Evolutionary conservation across 2,113 vertebrate species (phyloP).

Genomic region (Myrmophylax atrothorax): DNA sequence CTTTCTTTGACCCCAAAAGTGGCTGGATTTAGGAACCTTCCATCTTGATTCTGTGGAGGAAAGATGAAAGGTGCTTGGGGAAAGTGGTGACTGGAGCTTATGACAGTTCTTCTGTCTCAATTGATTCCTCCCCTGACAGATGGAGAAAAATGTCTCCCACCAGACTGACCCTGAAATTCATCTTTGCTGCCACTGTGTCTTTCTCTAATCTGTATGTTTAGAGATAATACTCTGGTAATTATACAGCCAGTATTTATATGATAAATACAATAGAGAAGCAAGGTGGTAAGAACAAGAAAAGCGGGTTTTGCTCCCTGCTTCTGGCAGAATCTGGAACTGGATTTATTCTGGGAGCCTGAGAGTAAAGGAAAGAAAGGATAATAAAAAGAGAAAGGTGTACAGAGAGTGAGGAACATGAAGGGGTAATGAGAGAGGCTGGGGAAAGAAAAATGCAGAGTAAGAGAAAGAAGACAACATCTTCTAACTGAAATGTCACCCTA

Average conservation of each 20-base stretch:
- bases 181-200: constrained; percentile 10
- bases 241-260: constrained; percentile 58
- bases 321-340: constrained; percentile 8
- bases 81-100: background rate
- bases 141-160: background rate
- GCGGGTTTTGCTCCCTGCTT: constrained; percentile 60
- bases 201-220: constrained; percentile 49
- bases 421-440: background rate
- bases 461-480: background rate
- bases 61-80: background rate
- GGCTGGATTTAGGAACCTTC: background rate
- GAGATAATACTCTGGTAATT: constrained; percentile 72
- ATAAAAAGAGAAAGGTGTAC: background rate
- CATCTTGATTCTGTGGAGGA: background rate
- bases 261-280: constrained; percentile 26
- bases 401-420: background rate
- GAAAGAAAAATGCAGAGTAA: background rate
- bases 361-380: background rate
- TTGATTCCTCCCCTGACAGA: background rate
- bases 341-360: background rate
- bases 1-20: background rate
- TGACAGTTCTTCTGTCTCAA: background rate
- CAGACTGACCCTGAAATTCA: constrained; percentile 33
- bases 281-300: constrained; percentile 74
- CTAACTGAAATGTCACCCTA: background rate